A percentile compares a stretch with the other conserved stretches of the same genome.
phyloP scores from a whole-genome alignment of 1,140 invertebrate genomes.

The Stenopsyche tienmushanensis region DNA sequence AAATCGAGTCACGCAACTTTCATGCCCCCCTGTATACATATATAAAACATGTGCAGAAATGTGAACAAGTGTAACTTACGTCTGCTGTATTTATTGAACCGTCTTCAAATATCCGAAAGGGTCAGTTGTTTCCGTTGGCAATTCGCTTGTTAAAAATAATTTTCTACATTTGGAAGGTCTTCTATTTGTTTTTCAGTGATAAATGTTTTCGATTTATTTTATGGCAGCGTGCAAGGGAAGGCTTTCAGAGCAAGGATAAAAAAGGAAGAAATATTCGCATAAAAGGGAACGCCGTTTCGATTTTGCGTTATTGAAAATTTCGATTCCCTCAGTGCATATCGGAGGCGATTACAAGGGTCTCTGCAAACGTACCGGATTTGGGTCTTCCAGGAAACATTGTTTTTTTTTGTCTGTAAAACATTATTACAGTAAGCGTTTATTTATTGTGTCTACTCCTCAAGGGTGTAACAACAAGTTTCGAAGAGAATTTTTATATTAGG shows the following conservation, averaged over 20 bases:
- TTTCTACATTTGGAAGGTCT: conserved; percentile 1
- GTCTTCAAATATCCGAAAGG: conserved; percentile 2
- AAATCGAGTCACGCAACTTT: background rate
- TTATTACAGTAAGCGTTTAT: no score
- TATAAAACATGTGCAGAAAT: background rate
- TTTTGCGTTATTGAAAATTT: conserved; percentile 29
- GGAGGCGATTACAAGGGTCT: conserved; percentile 7
- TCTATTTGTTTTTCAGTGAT: conserved; percentile 28
- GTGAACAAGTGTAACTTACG: background rate
- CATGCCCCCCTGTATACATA: background rate
- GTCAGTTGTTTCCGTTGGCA: conserved; percentile 17
- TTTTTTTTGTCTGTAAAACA: no score
- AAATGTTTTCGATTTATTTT: conserved; percentile 32
- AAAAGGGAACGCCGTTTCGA: conserved; percentile 8
- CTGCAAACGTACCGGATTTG: no score
- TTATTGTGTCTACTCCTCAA: no score
- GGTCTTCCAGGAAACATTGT: no score
- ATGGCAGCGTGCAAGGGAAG: conserved; percentile 21
- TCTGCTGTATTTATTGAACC: background rate
- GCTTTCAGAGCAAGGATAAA: background rate
- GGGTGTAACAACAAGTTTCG: no score
- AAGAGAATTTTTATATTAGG: background rate
- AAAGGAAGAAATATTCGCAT: conserved; percentile 11
- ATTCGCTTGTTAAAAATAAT: conserved; percentile 22
- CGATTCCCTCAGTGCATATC: conserved; percentile 23